phyloP scores from a whole-genome alignment of 2,797 vertebrate genomes.

The Micromesistius poutassou region DNA sequence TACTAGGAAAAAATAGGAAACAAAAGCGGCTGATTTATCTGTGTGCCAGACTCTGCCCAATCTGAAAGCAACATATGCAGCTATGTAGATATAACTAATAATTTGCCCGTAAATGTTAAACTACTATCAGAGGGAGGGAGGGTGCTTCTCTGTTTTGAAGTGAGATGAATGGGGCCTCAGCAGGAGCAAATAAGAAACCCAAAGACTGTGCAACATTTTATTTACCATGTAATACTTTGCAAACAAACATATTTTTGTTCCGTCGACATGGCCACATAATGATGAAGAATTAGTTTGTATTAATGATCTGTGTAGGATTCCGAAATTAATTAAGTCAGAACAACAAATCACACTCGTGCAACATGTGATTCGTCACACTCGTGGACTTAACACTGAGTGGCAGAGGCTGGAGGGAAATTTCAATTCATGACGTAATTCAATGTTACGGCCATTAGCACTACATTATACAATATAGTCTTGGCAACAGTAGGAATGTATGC shows the following conservation, averaged over 20 bases:
- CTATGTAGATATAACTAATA: conserved; percentile 4
- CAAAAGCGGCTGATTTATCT: conserved; percentile 38
- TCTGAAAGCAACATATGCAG: not conserved
- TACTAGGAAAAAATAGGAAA: conserved; percentile 41
- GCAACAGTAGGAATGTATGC: not conserved
- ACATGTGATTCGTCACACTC: not conserved
- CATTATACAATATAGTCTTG: not conserved
- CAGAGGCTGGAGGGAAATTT: not conserved
- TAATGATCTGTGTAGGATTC: not conserved
- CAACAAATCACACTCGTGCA: not conserved
- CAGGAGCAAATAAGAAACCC: not conserved
- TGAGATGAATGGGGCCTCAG: not conserved
- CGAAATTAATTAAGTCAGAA: not conserved
- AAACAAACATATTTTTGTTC: not conserved
- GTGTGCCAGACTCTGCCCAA: conserved; percentile 20
- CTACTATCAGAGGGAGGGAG: not conserved
- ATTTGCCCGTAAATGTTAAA: not conserved
- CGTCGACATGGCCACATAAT: not conserved
- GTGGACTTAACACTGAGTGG: not conserved
- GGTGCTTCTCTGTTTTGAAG: not conserved
- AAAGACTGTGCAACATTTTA: not conserved
- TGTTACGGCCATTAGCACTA: not conserved
- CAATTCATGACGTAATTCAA: not conserved
- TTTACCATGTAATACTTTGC: not conserved
- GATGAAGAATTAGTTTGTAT: not conserved